A percentile compares a stretch with the other conserved stretches of the same genome.
These are phyloP conservation scores for Sandelia bainsii DNA, from an alignment of 2,797 vertebrate genomes.

Conservation along the genomic window DNA sequence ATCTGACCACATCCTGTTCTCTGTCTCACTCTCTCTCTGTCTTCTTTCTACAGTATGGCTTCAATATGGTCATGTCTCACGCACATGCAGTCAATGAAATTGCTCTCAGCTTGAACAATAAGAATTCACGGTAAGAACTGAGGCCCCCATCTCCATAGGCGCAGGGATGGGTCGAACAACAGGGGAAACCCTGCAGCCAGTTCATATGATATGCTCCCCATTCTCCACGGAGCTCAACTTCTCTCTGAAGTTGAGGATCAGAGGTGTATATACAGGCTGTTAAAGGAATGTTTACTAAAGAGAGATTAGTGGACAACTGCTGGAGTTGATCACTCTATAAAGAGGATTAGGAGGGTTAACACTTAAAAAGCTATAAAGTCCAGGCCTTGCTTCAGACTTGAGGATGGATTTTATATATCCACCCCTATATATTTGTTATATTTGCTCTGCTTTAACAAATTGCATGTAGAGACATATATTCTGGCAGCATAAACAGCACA, in stretches of 20 bases:
- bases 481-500: not conserved
- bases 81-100: constrained; percentile 97
- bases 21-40: constrained; percentile 31
- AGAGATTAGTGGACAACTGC: constrained; percentile 73
- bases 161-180: constrained; percentile 64
- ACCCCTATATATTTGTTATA: not conserved
- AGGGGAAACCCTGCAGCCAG: constrained; percentile 70
- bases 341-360: constrained; percentile 39
- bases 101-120: constrained; percentile 98
- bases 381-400: constrained; percentile 7
- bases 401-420: constrained; percentile 40
- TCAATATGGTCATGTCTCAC: constrained; percentile 98
- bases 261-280: constrained; percentile 52
- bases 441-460: not conserved
- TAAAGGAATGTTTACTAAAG: constrained; percentile 74
- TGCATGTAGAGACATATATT: not conserved
- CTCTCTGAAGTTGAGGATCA: constrained; percentile 73
- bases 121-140: constrained; percentile 91
- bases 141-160: constrained; percentile 36
- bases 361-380: constrained; percentile 44
- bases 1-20: constrained; percentile 72
- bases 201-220: constrained; percentile 70
- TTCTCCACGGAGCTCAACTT: constrained; percentile 63
- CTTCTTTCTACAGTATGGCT: constrained; percentile 90
- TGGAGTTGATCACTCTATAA: constrained; percentile 72